These are phyloP conservation scores for Melipona bicolor DNA, from an alignment of 2,888 invertebrate species.

Conservation along the genomic window DNA sequence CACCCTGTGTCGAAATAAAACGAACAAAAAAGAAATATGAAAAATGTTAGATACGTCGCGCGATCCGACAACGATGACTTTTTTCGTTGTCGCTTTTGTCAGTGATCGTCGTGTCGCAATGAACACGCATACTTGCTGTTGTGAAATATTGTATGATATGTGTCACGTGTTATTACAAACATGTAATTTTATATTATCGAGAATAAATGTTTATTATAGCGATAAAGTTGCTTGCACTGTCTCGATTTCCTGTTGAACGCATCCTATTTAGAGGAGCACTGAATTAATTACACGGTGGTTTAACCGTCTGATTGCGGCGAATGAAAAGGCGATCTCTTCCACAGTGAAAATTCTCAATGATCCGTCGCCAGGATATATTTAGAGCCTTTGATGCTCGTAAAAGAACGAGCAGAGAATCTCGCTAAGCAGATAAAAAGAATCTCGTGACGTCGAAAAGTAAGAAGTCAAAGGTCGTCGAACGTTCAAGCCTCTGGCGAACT, in stretches of 20 bases:
- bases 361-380: slow-evolving; percentile 12
- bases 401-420: slow-evolving; percentile 1
- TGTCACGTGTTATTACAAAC: slow-evolving; percentile 78
- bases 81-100: not conserved
- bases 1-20: not conserved
- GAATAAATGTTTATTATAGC: slow-evolving; percentile 77
- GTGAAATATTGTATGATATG: slow-evolving; percentile 83
- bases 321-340: not conserved
- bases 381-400: not conserved
- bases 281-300: slow-evolving; percentile 24
- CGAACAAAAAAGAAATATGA: not conserved
- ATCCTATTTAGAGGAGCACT: slow-evolving; percentile 3
- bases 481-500: not conserved
- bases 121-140: slow-evolving; percentile 64
- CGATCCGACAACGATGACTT: not conserved
- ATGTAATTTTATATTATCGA: slow-evolving; percentile 82
- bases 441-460: slow-evolving; percentile 11
- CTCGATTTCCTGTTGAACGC: not conserved
- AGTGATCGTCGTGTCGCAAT: slow-evolving; percentile 37
- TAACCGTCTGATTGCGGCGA: not conserved
- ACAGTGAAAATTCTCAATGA: not conserved
- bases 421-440: slow-evolving; percentile 9
- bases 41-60: slow-evolving; percentile 18
- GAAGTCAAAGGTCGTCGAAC: slow-evolving; percentile 2
- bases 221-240: not conserved